A percentile compares a stretch with the other conserved stretches of the same genome.
Evolutionary conservation across 2,113 vertebrate genomes (phyloP).

Genomic region (Apteryx owenii): DNA sequence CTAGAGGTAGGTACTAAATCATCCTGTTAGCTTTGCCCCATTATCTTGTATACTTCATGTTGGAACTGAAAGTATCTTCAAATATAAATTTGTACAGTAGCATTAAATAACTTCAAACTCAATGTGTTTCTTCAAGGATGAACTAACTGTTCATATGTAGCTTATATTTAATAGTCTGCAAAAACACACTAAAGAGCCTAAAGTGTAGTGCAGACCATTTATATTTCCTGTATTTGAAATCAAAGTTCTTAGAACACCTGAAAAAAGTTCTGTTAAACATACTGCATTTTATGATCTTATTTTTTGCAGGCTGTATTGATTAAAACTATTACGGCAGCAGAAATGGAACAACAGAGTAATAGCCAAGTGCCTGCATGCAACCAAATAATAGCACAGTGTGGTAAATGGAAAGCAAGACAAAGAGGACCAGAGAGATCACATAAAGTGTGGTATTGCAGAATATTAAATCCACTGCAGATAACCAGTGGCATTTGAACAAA

Average conservation of each 20-base stretch:
- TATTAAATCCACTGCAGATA: conserved; percentile 50
- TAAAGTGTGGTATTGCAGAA: conserved; percentile 35
- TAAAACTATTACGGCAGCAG: conserved; percentile 39
- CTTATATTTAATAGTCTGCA: conserved; percentile 28
- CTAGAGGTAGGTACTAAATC: conserved; percentile 59
- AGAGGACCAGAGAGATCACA: neutral
- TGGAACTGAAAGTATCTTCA: conserved; percentile 58
- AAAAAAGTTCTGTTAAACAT: conserved; percentile 34
- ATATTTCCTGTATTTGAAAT: conserved; percentile 1
- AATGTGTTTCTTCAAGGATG: conserved; percentile 66
- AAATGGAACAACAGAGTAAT: conserved; percentile 25
- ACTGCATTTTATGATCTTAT: conserved; percentile 38
- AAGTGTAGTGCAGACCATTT: neutral
- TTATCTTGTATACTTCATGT: conserved; percentile 59
- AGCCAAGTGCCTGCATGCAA: conserved; percentile 19
- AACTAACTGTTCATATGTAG: conserved; percentile 31
- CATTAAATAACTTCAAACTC: conserved; percentile 68
- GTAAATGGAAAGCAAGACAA: conserved; percentile 55
- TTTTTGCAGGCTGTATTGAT: conserved; percentile 33
- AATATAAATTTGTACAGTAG: conserved; percentile 58
- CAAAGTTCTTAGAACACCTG: conserved; percentile 3
- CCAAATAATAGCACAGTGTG: neutral
- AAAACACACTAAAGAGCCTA: conserved; percentile 8
- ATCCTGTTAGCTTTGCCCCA: conserved; percentile 45
- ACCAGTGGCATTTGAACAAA: conserved; percentile 30